Conservation (phyloP, 2,797 vertebrate species). For the Denticeps clupeoides region DNA sequence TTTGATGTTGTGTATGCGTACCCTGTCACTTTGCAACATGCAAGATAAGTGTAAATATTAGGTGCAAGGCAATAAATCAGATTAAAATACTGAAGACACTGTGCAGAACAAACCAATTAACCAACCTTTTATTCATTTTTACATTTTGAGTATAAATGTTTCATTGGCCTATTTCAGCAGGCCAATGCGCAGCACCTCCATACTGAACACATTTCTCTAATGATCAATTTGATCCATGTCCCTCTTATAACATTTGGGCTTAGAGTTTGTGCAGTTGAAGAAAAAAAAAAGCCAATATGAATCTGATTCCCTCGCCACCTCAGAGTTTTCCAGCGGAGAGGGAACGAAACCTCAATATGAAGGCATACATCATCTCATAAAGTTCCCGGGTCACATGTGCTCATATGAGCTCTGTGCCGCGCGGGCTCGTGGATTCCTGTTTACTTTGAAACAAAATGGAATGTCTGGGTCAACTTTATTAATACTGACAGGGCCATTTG, state of each 20-base stretch:
- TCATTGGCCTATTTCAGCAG: too few relatives aligned
- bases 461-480: constrained; percentile 52
- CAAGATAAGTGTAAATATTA: too few relatives aligned
- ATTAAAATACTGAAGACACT: too few relatives aligned
- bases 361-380: constrained; percentile 49
- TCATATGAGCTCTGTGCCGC: constrained; percentile 26
- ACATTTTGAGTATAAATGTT: too few relatives aligned
- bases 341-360: constrained; percentile 44
- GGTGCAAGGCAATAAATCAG: too few relatives aligned
- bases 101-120: too few relatives aligned
- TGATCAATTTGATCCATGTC: constrained; percentile 39
- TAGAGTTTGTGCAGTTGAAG: constrained; percentile 41
- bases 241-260: constrained; percentile 44
- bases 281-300: constrained; percentile 52
- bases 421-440: constrained; percentile 44
- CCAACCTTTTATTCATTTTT: too few relatives aligned
- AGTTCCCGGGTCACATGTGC: constrained; percentile 46
- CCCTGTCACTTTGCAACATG: too few relatives aligned
- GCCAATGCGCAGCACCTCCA: too few relatives aligned
- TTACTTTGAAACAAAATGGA: constrained; percentile 59
- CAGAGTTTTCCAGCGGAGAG: constrained; percentile 31
- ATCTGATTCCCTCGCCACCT: constrained; percentile 23
- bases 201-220: too few relatives aligned
- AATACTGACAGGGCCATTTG: constrained; percentile 66
- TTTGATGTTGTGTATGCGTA: too few relatives aligned